These are phyloP conservation scores for Agriopis marginaria DNA, from an alignment of 2,888 invertebrate species.

Conservation along the genomic window DNA sequence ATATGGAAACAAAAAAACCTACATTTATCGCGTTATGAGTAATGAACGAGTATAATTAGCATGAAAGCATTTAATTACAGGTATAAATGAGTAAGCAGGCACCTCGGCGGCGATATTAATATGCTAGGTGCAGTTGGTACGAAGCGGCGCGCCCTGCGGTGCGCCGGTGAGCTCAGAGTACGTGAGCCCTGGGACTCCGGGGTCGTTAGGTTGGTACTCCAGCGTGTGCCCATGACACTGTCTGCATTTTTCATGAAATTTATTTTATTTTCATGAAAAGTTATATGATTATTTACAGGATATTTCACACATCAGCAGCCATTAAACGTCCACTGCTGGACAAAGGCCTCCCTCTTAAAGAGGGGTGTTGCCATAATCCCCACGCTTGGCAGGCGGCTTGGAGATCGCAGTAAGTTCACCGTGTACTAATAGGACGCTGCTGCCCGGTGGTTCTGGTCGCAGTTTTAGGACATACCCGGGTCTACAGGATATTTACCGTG, in stretches of 20 bases:
- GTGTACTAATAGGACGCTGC: too few relatives aligned
- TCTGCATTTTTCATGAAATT: constrained; percentile 4
- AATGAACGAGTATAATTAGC: constrained; percentile 14
- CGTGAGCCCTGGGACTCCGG: constrained; percentile 36
- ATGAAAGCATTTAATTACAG: constrained; percentile 20
- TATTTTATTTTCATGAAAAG: neutral
- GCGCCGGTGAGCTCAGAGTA: constrained; percentile 39
- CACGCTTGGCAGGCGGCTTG: too few relatives aligned
- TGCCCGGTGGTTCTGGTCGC: too few relatives aligned
- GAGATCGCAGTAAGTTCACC: too few relatives aligned
- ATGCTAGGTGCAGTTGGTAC: constrained; percentile 1
- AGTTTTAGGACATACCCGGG: too few relatives aligned
- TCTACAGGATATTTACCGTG: too few relatives aligned
- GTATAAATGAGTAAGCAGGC: constrained; percentile 25
- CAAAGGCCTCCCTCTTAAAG: too few relatives aligned
- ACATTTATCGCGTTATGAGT: neutral
- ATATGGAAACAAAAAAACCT: too few relatives aligned
- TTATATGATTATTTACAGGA: too few relatives aligned
- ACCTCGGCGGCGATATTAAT: constrained; percentile 15
- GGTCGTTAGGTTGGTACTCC: constrained; percentile 7
- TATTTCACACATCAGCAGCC: too few relatives aligned
- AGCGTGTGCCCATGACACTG: constrained; percentile 11
- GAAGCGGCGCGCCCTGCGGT: neutral
- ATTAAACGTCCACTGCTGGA: too few relatives aligned
- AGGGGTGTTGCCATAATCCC: too few relatives aligned